Conservation (phyloP, 2,797 vertebrate genomes). For the Thaleichthys pacificus region DNA sequence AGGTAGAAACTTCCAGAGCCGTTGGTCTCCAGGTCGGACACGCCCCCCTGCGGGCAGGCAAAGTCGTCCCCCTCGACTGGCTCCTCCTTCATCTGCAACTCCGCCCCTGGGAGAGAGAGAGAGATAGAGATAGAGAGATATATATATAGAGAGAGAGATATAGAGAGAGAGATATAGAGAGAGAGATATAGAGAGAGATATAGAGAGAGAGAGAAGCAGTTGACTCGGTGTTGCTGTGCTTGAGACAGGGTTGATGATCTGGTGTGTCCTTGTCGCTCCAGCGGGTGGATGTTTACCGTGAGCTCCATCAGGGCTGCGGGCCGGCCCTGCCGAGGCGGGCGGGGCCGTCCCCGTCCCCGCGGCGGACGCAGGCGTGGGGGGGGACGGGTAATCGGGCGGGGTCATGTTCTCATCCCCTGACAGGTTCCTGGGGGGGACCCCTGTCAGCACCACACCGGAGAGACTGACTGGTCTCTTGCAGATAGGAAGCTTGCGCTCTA, state of each 20-base stretch:
- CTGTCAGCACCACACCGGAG: conserved; percentile 67
- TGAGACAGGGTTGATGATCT: background rate
- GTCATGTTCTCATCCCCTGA: conserved; percentile 83
- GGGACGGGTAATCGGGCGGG: conserved; percentile 78
- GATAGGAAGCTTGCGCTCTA: conserved; percentile 85
- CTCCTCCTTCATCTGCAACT: conserved; percentile 80
- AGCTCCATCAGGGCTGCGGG: conserved; percentile 65
- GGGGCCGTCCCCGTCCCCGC: conserved; percentile 62
- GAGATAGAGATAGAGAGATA: too few species aligned
- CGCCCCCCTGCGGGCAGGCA: conserved; percentile 74
- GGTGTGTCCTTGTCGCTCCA: conserved; percentile 20
- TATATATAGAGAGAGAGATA: background rate
- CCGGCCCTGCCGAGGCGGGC: conserved; percentile 70
- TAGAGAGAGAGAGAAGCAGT: background rate
- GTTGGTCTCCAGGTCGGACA: conserved; percentile 81
- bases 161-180: background rate
- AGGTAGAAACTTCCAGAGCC: conserved; percentile 80
- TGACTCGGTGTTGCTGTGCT: background rate
- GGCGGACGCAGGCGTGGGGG: conserved; percentile 49
- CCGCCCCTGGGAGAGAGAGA: conserved; percentile 64
- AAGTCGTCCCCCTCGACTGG: conserved; percentile 74
- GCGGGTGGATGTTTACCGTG: conserved; percentile 36
- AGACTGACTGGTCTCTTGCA: conserved; percentile 82
- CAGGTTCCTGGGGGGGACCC: conserved; percentile 72
- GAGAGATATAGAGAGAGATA: conserved; percentile 4